phyloP scores from a whole-genome alignment of 2,113 vertebrate species.

The Triplophysa tibetana region DNA sequence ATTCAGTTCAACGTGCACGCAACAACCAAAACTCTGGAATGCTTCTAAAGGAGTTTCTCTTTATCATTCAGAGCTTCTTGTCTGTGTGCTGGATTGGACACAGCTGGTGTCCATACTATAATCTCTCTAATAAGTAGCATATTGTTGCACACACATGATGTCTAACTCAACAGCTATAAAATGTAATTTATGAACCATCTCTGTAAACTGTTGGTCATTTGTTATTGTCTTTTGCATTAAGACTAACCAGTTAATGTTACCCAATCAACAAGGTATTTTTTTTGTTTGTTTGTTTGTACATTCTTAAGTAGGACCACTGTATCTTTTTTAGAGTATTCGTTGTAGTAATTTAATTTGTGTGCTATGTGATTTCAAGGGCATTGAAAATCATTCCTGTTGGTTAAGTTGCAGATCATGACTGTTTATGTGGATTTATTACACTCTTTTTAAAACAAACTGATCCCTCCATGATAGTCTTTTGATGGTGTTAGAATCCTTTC shows the following conservation, averaged over 20 bases:
- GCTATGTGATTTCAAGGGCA: slow-evolving; percentile 57
- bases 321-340: slow-evolving; percentile 25
- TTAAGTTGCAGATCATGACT: slow-evolving; percentile 45
- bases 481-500: background rate
- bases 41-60: slow-evolving; percentile 24
- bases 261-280: slow-evolving; percentile 23
- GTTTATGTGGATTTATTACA: slow-evolving; percentile 59
- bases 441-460: slow-evolving; percentile 66
- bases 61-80: slow-evolving; percentile 56
- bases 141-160: slow-evolving; percentile 48
- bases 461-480: background rate
- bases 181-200: slow-evolving; percentile 60
- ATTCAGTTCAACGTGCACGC: slow-evolving; percentile 1
- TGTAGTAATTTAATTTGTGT: slow-evolving; percentile 44
- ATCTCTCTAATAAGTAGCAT: slow-evolving; percentile 33
- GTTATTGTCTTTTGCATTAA: slow-evolving; percentile 45
- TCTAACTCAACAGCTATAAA: slow-evolving; percentile 55
- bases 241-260: slow-evolving; percentile 50
- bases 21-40: slow-evolving; percentile 30
- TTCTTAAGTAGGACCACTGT: slow-evolving; percentile 40
- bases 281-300: slow-evolving; percentile 40
- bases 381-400: slow-evolving; percentile 53
- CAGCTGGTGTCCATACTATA: slow-evolving; percentile 30
- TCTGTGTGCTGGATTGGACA: slow-evolving; percentile 26
- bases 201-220: slow-evolving; percentile 42